A percentile compares a stretch with the other conserved stretches of the same genome.
phyloP scores from a whole-genome alignment of 64 coral and sea anemone genomes.

The Montipora efflorescens region DNA sequence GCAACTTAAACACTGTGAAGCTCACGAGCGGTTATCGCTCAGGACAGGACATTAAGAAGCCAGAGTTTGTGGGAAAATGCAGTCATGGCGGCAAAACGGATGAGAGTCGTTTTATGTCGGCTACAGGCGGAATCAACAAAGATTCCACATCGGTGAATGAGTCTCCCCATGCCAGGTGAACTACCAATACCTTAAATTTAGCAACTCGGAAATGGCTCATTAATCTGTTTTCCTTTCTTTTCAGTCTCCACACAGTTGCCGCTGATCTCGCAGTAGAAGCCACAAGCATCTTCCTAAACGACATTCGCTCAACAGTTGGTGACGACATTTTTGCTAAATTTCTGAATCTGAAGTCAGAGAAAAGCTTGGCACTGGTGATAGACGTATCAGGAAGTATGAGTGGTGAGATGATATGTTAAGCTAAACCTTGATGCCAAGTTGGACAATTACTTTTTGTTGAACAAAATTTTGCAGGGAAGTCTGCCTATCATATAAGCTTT shows the following conservation, averaged over 20 bases:
- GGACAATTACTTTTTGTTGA: no score
- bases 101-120: conserved; percentile 33
- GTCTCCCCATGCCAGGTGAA: conserved; percentile 76
- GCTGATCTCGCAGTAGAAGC: conserved; percentile 64
- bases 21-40: conserved; percentile 81
- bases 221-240: not conserved
- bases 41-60: conserved; percentile 78
- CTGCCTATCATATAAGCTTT: no score
- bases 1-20: conserved; percentile 64
- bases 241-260: conserved; percentile 51
- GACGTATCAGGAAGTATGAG: conserved; percentile 83
- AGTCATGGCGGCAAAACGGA: conserved; percentile 78
- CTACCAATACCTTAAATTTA: not conserved
- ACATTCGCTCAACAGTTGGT: conserved; percentile 68
- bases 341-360: conserved; percentile 67
- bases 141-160: conserved; percentile 29
- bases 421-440: no score
- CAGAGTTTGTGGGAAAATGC: conserved; percentile 63
- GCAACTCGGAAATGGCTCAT: not conserved
- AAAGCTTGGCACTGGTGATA: conserved; percentile 68
- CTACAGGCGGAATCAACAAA: conserved; percentile 89
- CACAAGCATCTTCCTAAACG: conserved; percentile 58
- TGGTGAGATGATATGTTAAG: not conserved
- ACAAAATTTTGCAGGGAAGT: no score
- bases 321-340: conserved; percentile 85